These are phyloP conservation scores for Polymixis flavicincta DNA, from an alignment of 2,888 invertebrate genomes.

Conservation along the genomic window DNA sequence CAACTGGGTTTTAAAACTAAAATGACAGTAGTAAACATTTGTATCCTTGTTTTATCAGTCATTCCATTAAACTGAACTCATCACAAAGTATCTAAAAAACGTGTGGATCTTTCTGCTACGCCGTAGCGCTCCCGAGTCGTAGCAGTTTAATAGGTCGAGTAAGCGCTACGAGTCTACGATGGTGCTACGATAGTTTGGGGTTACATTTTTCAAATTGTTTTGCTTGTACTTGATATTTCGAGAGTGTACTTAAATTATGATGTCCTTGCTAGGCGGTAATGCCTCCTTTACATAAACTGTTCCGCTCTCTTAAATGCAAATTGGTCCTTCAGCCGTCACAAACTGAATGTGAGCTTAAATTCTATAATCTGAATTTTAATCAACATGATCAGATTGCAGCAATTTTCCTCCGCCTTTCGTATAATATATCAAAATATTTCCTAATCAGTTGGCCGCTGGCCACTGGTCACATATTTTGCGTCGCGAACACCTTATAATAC, in stretches of 20 bases:
- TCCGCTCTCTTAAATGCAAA: constrained; percentile 44
- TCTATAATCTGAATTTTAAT: constrained; percentile 56
- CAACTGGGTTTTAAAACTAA: constrained; percentile 8
- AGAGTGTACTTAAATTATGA: background rate
- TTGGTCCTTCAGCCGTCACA: constrained; percentile 32
- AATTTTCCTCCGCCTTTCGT: constrained; percentile 54
- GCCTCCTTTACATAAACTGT: constrained; percentile 17
- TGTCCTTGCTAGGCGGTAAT: constrained; percentile 36
- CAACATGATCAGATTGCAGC: constrained; percentile 49
- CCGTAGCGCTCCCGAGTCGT: constrained; percentile 41
- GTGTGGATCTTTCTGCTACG: constrained; percentile 14
- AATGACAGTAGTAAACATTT: background rate
- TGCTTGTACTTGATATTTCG: constrained; percentile 1
- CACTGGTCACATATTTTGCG: constrained; percentile 41
- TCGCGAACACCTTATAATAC: constrained; percentile 39
- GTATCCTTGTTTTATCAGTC: background rate
- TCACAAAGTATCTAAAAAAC: too few species aligned
- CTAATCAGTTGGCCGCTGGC: constrained; percentile 44
- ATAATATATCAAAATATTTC: constrained; percentile 54
- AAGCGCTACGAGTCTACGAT: constrained; percentile 27
- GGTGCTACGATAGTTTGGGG: constrained; percentile 15
- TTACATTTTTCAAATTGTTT: background rate
- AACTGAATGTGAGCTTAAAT: constrained; percentile 24
- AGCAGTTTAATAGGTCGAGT: constrained; percentile 36
- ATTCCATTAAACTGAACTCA: background rate